Conservation (phyloP, 2,888 invertebrate genomes). For the Hedychridium roseum region DNA sequence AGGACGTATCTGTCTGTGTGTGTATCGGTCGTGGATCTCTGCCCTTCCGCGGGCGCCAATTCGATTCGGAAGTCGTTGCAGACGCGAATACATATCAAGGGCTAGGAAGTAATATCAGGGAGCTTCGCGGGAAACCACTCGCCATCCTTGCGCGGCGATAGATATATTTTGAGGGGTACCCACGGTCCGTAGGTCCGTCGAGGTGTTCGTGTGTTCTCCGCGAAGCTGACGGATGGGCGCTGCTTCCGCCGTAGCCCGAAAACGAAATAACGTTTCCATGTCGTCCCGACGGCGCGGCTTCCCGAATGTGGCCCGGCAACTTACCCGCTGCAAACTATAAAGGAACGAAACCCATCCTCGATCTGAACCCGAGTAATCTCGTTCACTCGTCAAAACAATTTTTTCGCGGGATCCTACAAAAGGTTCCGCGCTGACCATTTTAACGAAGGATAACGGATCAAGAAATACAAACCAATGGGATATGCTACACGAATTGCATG, state of each 20-base stretch:
- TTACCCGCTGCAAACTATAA: conserved; percentile 2
- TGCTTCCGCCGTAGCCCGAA: conserved; percentile 21
- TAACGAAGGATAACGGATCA: conserved; percentile 12
- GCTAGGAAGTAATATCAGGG: conserved; percentile 19
- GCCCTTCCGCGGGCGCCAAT: neutral
- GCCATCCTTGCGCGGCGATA: neutral
- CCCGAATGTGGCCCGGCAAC: conserved; percentile 7
- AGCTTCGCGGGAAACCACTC: conserved; percentile 16
- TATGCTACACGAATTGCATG: too few species aligned
- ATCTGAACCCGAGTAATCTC: conserved; percentile 23
- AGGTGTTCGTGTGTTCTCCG: conserved; percentile 17
- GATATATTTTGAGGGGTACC: too few species aligned
- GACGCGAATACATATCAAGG: conserved; percentile 38
- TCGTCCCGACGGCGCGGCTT: neutral
- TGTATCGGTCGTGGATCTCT: neutral
- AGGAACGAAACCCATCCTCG: conserved; percentile 7
- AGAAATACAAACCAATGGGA: conserved; percentile 36
- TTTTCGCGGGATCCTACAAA: conserved; percentile 37
- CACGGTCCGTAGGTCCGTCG: too few species aligned
- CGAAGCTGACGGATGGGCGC: conserved; percentile 18
- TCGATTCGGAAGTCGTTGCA: neutral
- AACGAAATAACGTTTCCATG: neutral
- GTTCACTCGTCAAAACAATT: conserved; percentile 41
- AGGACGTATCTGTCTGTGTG: too few species aligned
- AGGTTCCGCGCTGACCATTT: conserved; percentile 40